A percentile compares a stretch with the other conserved stretches of the same genome.
These are phyloP conservation scores for Cephalophus harveyi DNA, from an alignment of 2,113 vertebrate genomes.

Conservation along the genomic window DNA sequence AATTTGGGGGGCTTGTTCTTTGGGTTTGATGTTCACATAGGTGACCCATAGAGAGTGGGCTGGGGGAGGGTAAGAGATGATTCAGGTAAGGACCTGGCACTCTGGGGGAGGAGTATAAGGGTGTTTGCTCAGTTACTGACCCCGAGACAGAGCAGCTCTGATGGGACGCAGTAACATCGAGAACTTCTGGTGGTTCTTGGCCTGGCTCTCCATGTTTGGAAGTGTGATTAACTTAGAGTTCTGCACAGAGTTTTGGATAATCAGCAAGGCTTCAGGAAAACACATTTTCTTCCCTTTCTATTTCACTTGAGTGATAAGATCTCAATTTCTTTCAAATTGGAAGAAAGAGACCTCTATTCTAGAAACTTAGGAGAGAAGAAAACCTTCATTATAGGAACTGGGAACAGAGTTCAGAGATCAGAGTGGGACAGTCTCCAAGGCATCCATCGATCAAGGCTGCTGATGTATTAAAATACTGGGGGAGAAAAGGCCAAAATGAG, in stretches of 20 bases:
- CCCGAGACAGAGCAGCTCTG: neutral
- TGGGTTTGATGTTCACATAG: conserved; percentile 80
- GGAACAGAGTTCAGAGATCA: neutral
- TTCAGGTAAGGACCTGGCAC: conserved; percentile 48
- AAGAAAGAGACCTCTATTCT: neutral
- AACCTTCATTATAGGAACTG: neutral
- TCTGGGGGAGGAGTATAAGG: conserved; percentile 49
- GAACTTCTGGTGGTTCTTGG: neutral
- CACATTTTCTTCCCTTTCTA: neutral
- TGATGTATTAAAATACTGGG: neutral
- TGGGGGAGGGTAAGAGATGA: conserved; percentile 73
- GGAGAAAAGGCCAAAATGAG: neutral
- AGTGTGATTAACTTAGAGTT: neutral
- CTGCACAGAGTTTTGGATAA: neutral
- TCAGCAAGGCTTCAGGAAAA: neutral
- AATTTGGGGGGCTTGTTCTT: conserved; percentile 86
- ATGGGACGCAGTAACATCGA: neutral
- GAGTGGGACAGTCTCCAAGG: neutral
- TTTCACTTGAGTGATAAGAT: neutral
- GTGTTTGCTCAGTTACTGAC: conserved; percentile 54
- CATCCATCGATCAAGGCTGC: neutral
- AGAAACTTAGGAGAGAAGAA: neutral
- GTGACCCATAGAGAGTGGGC: conserved; percentile 75
- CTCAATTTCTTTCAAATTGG: neutral
- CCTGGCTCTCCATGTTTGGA: rapidly evolving